Evolutionary conservation across 2,888 invertebrate genomes (phyloP).

Genomic region (Drosophila siamana): DNA sequence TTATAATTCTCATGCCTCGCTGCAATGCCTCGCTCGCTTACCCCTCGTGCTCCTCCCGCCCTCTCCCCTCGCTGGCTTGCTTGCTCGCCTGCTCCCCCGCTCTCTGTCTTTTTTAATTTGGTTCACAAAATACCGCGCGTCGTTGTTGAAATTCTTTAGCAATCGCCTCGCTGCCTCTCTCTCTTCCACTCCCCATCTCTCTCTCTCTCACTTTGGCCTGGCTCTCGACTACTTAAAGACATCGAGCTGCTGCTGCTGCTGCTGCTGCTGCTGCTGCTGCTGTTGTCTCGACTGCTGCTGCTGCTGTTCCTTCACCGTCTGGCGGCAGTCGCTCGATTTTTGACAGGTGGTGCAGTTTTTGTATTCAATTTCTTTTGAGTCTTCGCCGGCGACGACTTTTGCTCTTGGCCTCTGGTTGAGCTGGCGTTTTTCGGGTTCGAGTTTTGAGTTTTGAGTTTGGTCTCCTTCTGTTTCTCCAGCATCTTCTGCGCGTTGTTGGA

Average conservation of each 20-base stretch:
- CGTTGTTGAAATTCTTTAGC: conserved; percentile 80
- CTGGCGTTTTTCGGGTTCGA: not conserved
- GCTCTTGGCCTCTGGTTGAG: conserved; percentile 61
- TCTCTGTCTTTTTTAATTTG: conserved; percentile 75
- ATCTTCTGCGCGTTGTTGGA: conserved; percentile 26
- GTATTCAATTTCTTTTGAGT: conserved; percentile 74
- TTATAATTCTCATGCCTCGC: conserved; percentile 78
- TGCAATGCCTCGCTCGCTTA: conserved; percentile 55
- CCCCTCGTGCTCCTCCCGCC: conserved; percentile 4
- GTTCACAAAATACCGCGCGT: conserved; percentile 78
- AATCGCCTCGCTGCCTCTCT: conserved; percentile 55
- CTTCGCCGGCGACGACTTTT: conserved; percentile 70
- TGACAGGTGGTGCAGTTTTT: conserved; percentile 83
- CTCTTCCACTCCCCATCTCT: conserved; percentile 8
- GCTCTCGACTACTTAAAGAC: conserved; percentile 45
- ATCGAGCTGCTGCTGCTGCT: conserved; percentile 43
- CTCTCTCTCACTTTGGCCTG: not conserved
- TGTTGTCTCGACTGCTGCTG: conserved; percentile 33
- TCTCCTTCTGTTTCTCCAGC: conserved; percentile 19
- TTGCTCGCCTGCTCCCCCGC: conserved; percentile 7
- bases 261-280: conserved; percentile 24
- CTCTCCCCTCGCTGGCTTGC: conserved; percentile 15
- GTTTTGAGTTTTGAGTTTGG: conserved; percentile 28
- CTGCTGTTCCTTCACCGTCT: conserved; percentile 56
- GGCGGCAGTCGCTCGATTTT: conserved; percentile 74